Evolutionary conservation across 1,140 invertebrate species (phyloP), one percentile per base, ranked within the genome.

Genomic region (Aphis gossypii): DNA sequence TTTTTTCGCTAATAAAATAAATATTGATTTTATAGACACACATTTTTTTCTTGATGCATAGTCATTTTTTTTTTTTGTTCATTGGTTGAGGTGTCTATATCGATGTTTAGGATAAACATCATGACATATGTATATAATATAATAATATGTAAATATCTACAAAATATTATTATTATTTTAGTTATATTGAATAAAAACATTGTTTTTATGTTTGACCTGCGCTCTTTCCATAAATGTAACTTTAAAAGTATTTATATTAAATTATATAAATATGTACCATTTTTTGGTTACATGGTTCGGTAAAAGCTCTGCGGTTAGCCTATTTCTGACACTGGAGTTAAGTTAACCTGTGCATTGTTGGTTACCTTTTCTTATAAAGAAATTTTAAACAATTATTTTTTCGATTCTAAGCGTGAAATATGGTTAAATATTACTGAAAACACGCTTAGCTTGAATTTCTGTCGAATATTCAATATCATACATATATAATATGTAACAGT

Each of bases 211-310:
- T 68, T 9, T 68, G 4, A 2, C 3, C 4, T n/a, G 48, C 14
- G 2, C 14, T 51, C 18, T 20, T 60, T 60, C 25, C 5, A n/a
- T 18, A 6, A 68, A n/a, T 68, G 4, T 6, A n/a, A 14, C 14
- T 68, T n/a, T n/a, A 68, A 68, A 68, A 68, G 60, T 18, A 60
- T 51, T 14, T 51, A 51, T 20, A 48, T 48, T 60, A 68, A 30
- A 60, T n/a, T n/a, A 68, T 30, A 11, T 11, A 23, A 18, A 68
- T n/a, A 18, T 18, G 11, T 68, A 18, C 60, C 60, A 68, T n/a
- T 68, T n/a, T 68, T 18, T 0, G 60, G 5, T n/a, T 18, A n/a
- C 6, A 68, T 0, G 6, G 5, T n/a, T 68, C 11, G 30, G 0
- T n/a, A n/a, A n/a, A 21, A n/a, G 30, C 11, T 1, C 25, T 60